Evolutionary conservation across 2,888 invertebrate species (phyloP).

Genomic region (Palloptera scutellata): DNA sequence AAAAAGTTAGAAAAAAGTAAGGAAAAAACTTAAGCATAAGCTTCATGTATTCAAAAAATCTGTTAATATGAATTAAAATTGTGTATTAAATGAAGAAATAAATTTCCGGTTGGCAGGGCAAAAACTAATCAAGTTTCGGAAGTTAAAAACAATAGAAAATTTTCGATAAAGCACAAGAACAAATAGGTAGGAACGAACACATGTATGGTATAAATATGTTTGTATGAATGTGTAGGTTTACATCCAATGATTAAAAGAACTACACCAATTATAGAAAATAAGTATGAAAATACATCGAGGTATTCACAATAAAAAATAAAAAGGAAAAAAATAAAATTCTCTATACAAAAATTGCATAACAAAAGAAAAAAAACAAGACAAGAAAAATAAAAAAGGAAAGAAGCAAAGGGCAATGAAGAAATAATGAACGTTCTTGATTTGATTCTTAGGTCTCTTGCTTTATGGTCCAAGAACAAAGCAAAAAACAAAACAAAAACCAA

Average conservation of each 20-base stretch:
- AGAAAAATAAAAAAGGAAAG: constrained; percentile 18
- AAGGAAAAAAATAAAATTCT: not conserved
- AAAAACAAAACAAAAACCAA: constrained; percentile 25
- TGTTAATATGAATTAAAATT: too few species aligned
- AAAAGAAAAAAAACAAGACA: constrained; percentile 17
- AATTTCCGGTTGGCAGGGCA: too few species aligned
- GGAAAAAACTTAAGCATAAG: too few species aligned
- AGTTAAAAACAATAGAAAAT: too few species aligned
- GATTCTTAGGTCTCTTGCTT: constrained; percentile 12
- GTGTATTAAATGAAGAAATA: too few species aligned
- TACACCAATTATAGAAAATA: constrained; percentile 20
- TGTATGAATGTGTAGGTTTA: not conserved
- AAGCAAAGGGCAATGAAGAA: not conserved
- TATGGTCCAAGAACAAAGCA: constrained; percentile 23
- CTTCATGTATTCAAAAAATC: too few species aligned
- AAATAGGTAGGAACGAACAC: too few species aligned
- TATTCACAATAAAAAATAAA: constrained; percentile 6
- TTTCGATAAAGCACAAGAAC: too few species aligned
- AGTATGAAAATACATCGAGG: constrained; percentile 9
- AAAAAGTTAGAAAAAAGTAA: too few species aligned
- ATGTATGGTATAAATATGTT: too few species aligned
- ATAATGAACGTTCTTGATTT: not conserved
- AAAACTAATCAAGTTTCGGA: too few species aligned
- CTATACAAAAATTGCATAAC: not conserved
- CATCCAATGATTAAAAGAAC: constrained; percentile 2